These are phyloP conservation scores for Melanostoma mellinum DNA, from an alignment of 2,888 invertebrate species.

Conservation along the genomic window DNA sequence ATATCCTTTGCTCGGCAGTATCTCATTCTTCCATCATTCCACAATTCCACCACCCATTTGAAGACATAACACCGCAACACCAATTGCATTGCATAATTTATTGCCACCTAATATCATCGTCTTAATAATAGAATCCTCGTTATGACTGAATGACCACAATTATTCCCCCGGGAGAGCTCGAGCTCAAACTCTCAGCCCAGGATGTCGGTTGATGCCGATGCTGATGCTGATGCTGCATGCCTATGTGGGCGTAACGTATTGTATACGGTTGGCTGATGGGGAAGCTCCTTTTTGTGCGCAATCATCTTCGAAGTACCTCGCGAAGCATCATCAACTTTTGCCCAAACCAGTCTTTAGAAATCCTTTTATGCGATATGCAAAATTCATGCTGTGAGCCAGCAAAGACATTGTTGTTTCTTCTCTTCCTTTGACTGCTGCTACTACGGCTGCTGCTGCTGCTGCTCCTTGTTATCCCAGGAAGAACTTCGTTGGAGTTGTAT, in stretches of 20 bases:
- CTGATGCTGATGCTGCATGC: background rate
- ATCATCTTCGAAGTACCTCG: slow-evolving; percentile 59
- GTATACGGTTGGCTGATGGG: background rate
- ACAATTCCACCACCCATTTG: slow-evolving; percentile 7
- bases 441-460: background rate
- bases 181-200: too few relatives aligned
- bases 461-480: background rate
- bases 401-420: slow-evolving; percentile 31
- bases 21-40: slow-evolving; percentile 4
- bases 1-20: slow-evolving; percentile 33
- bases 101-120: slow-evolving; percentile 68
- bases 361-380: slow-evolving; percentile 70
- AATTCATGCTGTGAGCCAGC: slow-evolving; percentile 67
- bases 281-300: slow-evolving; percentile 28
- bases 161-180: slow-evolving; percentile 59
- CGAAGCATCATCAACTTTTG: slow-evolving; percentile 57
- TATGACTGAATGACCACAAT: slow-evolving; percentile 72
- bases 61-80: slow-evolving; percentile 37
- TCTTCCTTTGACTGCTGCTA: background rate
- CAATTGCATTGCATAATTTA: slow-evolving; percentile 72
- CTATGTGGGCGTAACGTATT: background rate
- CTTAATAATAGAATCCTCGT: slow-evolving; percentile 72
- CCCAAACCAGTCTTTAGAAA: slow-evolving; percentile 71
- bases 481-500: background rate
- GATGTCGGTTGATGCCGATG: background rate